Percentiles rank a stretch among this genome's conserved stretches.
Evolutionary conservation across 2,888 invertebrate species (phyloP).

Genomic region (Drosophila mayaguana): DNA sequence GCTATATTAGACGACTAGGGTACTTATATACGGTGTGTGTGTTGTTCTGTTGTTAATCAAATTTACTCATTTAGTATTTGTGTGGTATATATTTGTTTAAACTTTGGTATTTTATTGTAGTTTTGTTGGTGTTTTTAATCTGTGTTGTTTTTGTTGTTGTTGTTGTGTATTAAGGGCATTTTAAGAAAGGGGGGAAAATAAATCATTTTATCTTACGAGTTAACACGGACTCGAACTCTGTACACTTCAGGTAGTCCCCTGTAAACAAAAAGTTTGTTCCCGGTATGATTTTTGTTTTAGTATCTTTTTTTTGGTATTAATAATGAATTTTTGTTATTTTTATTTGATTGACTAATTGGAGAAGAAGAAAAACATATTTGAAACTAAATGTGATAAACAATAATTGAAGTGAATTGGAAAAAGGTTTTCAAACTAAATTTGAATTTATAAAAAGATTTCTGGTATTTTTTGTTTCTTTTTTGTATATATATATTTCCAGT

Average conservation of each 20-base stretch:
- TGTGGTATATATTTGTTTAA: constrained; percentile 14
- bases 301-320: constrained; percentile 51
- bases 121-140: constrained; percentile 22
- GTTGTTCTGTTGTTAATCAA: constrained; percentile 42
- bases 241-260: constrained; percentile 91
- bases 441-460: neutral
- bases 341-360: constrained; percentile 28
- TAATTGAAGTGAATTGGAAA: constrained; percentile 30
- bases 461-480: too few relatives aligned
- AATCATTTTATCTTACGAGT: constrained; percentile 89
- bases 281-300: constrained; percentile 77
- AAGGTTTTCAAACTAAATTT: constrained; percentile 5
- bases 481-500: constrained; percentile 10
- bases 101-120: constrained; percentile 15
- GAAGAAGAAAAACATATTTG: constrained; percentile 12
- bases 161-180: constrained; percentile 32
- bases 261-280: constrained; percentile 85
- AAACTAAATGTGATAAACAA: constrained; percentile 47
- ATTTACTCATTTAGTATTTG: constrained; percentile 36
- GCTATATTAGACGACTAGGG: constrained; percentile 54
- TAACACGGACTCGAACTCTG: constrained; percentile 94
- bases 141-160: constrained; percentile 5
- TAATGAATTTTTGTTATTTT: constrained; percentile 40
- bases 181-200: constrained; percentile 70
- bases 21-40: constrained; percentile 34